phyloP scores from a whole-genome alignment of 2,797 vertebrate genomes.

The Anomalospiza imberbis region DNA sequence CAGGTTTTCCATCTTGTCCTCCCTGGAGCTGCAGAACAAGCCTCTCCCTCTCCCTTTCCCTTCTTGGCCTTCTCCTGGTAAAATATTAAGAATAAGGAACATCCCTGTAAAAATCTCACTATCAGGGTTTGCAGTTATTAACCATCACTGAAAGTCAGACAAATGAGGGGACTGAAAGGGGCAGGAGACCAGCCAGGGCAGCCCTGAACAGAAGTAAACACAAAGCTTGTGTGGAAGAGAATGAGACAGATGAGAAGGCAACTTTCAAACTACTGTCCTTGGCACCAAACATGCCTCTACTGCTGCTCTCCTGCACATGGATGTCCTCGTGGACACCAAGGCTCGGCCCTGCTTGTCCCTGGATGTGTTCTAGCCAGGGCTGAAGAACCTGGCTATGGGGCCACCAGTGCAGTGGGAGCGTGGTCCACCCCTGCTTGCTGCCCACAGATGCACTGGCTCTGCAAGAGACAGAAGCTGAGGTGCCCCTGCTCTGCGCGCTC shows the following conservation, averaged over 20 bases:
- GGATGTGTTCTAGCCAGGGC: not conserved
- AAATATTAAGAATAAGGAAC: not conserved
- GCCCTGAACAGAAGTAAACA: not conserved
- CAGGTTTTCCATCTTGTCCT: not conserved
- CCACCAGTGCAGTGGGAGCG: not conserved
- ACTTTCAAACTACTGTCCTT: not conserved
- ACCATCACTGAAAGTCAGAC: not conserved
- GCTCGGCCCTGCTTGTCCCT: not conserved
- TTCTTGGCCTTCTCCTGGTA: not conserved
- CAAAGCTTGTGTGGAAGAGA: not conserved
- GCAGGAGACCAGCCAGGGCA: not conserved
- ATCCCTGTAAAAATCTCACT: not conserved
- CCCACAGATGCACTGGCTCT: not conserved
- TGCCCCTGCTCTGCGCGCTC: not conserved
- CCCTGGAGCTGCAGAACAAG: not conserved
- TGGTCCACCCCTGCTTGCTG: not conserved
- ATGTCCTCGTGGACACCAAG: not conserved
- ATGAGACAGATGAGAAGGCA: not conserved
- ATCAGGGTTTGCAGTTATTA: not conserved
- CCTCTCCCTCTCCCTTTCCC: not conserved
- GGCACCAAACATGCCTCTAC: not conserved
- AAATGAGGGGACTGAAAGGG: not conserved
- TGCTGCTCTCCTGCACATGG: not conserved
- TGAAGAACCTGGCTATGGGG: not conserved
- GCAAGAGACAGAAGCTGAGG: not conserved